A percentile compares a stretch with the other conserved stretches of the same genome.
Conservation (phyloP, 2,113 vertebrate genomes). For the Trogon melanurus region DNA sequence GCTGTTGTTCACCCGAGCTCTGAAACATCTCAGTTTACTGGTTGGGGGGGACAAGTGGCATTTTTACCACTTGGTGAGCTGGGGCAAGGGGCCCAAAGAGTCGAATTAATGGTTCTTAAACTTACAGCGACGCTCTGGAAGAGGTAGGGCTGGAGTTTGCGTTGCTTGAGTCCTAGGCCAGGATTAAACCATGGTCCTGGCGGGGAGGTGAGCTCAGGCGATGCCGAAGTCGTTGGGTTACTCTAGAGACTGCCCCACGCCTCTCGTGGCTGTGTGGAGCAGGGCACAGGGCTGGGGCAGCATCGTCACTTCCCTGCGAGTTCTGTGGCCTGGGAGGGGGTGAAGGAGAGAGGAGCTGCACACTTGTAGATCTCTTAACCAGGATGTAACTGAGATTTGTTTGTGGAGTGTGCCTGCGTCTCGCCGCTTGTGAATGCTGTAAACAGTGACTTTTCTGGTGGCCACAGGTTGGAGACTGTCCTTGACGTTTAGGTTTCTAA, state of each 20-base stretch:
- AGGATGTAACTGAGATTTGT: fast-evolving
- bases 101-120: neutral
- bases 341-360: neutral
- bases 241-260: neutral
- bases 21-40: neutral
- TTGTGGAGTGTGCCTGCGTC: neutral
- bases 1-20: neutral
- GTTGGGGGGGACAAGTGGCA: neutral
- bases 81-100: neutral
- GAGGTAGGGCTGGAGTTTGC: neutral
- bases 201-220: neutral
- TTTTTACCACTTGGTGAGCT: neutral
- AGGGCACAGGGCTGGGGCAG: neutral
- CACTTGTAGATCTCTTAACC: fast-evolving
- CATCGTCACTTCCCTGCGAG: fast-evolving
- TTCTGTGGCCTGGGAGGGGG: fast-evolving
- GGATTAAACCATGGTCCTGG: neutral
- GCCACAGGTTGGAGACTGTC: fast-evolving
- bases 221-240: neutral
- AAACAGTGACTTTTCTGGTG: neutral
- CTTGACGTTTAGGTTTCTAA: neutral
- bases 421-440: neutral
- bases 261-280: neutral
- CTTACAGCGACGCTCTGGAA: neutral
- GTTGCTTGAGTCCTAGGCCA: neutral